phyloP scores from a whole-genome alignment of 2,113 vertebrate genomes.

The Alexandromys fortis region DNA sequence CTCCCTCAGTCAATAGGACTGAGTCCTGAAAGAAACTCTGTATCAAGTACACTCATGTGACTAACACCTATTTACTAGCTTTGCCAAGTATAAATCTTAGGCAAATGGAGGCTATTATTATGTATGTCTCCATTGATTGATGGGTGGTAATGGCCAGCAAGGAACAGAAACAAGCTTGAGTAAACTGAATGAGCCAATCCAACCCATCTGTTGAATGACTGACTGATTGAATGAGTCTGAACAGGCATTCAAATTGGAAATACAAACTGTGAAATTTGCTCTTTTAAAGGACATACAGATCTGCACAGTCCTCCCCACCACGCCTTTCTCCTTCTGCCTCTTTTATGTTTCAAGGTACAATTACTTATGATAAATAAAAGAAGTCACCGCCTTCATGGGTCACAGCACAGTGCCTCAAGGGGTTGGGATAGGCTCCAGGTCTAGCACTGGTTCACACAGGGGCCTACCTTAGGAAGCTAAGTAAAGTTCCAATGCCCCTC shows the following conservation, averaged over 20 bases:
- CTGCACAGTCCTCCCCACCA: slow-evolving; percentile 41
- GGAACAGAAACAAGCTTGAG: slow-evolving; percentile 46
- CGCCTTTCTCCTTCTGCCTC: slow-evolving; percentile 62
- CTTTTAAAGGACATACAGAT: slow-evolving; percentile 68
- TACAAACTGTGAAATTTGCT: slow-evolving; percentile 75
- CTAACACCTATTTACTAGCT: slow-evolving; percentile 37
- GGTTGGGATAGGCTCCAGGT: neutral
- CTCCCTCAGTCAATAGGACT: neutral
- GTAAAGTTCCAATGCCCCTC: neutral
- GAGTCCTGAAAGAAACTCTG: neutral
- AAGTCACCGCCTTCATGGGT: neutral
- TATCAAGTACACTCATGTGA: neutral
- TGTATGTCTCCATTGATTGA: neutral
- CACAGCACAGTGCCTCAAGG: neutral
- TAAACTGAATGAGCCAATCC: slow-evolving; percentile 48
- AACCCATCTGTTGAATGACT: slow-evolving; percentile 69
- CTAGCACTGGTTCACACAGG: neutral
- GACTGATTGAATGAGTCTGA: slow-evolving; percentile 60
- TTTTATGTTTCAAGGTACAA: slow-evolving; percentile 62
- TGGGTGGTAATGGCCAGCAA: slow-evolving; percentile 19
- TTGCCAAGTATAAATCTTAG: slow-evolving; percentile 39
- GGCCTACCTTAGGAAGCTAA: neutral
- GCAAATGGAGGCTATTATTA: slow-evolving; percentile 40
- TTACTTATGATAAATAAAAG: slow-evolving; percentile 42
- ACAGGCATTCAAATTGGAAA: slow-evolving; percentile 64